A percentile compares a stretch with the other conserved stretches of the same genome.
These are phyloP conservation scores for Euura saliciscinereae DNA, from an alignment of 1,140 invertebrate species.

Conservation along the genomic window DNA sequence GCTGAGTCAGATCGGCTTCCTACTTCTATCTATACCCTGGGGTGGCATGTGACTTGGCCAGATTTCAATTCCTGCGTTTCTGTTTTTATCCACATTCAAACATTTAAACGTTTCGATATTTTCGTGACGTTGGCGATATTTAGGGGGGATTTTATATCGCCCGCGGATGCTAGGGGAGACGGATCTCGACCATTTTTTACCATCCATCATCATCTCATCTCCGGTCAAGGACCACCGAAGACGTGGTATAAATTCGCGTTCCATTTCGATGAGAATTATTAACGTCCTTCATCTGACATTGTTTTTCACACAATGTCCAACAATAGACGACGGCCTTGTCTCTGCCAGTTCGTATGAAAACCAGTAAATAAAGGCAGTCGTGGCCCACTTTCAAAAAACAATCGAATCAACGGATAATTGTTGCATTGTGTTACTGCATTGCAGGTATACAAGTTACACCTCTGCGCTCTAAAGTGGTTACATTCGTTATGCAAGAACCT, in stretches of 20 bases:
- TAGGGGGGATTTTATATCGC: background rate
- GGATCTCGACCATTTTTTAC: too few relatives aligned
- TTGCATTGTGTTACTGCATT: too few relatives aligned
- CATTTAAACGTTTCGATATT: too few relatives aligned
- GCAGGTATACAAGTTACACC: too few relatives aligned
- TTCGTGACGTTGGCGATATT: too few relatives aligned
- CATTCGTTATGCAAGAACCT: too few relatives aligned
- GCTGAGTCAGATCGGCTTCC: conserved; percentile 49
- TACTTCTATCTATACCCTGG: conserved; percentile 38
- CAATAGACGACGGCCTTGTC: background rate
- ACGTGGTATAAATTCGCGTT: too few relatives aligned
- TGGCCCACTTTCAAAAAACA: conserved; percentile 7
- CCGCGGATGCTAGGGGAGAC: too few relatives aligned
- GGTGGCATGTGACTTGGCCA: background rate
- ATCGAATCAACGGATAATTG: background rate
- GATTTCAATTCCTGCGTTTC: background rate
- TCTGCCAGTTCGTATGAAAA: background rate
- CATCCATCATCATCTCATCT: too few relatives aligned
- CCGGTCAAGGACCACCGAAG: too few relatives aligned
- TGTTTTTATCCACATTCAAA: too few relatives aligned
- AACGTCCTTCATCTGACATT: background rate
- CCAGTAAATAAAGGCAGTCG: background rate
- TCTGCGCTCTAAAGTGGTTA: too few relatives aligned
- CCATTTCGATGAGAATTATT: background rate
- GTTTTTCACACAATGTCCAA: background rate